phyloP scores from a whole-genome alignment of 2,797 vertebrate genomes.

The Xiphophorus birchmanni region DNA sequence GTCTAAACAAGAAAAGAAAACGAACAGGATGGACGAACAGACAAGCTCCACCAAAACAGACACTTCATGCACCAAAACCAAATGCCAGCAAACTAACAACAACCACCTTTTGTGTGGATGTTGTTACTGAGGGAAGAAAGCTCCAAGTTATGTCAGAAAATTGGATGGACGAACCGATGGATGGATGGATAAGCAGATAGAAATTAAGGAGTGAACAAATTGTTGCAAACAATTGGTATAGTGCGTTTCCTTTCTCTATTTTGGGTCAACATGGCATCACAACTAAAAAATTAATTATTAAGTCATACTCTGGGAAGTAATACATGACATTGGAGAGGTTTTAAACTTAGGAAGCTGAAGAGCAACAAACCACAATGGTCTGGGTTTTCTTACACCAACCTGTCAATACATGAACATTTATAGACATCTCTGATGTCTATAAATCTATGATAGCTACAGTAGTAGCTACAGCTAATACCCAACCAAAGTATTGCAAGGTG shows the following conservation, averaged over 20 bases:
- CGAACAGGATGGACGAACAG: not conserved
- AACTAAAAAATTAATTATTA: not conserved
- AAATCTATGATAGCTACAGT: too few relatives aligned
- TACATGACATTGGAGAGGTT: not conserved
- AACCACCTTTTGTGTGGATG: not conserved
- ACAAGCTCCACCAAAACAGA: not conserved
- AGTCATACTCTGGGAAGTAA: not conserved
- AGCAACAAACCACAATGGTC: not conserved
- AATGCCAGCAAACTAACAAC: not conserved
- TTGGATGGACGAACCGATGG: not conserved
- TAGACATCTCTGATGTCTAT: not conserved
- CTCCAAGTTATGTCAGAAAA: not conserved
- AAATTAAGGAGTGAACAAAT: not conserved
- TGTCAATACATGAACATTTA: not conserved
- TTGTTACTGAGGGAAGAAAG: not conserved
- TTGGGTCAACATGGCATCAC: not conserved
- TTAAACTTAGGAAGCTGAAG: not conserved
- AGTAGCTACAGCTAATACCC: not conserved
- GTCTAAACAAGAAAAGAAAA: not conserved
- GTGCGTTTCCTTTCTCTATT: not conserved
- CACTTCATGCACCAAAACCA: not conserved
- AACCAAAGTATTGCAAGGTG: not conserved
- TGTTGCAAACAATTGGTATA: not conserved
- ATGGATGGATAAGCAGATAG: not conserved
- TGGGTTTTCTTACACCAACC: not conserved